These are phyloP conservation scores for Morpho achilles DNA, from an alignment of 2,888 invertebrate genomes.

Conservation along the genomic window DNA sequence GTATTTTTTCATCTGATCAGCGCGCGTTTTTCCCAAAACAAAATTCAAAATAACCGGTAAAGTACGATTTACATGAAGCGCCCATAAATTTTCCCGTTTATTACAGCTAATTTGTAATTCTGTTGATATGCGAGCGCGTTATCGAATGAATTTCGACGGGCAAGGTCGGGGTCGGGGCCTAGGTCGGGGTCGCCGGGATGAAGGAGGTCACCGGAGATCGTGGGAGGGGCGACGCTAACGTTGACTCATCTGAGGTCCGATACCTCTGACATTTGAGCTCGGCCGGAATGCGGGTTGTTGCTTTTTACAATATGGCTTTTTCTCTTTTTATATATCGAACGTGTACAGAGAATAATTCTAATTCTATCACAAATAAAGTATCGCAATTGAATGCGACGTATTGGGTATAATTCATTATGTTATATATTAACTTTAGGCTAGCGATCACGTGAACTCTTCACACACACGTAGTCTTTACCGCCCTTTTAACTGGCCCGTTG, in stretches of 20 bases:
- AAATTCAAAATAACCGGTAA: slow-evolving; percentile 21
- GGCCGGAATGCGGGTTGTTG: slow-evolving; percentile 6
- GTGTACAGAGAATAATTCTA: too few relatives aligned
- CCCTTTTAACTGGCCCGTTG: too few relatives aligned
- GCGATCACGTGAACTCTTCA: too few relatives aligned
- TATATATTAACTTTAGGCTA: too few relatives aligned
- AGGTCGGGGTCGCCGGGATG: slow-evolving; percentile 41
- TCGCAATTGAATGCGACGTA: too few relatives aligned
- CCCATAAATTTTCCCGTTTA: slow-evolving; percentile 25
- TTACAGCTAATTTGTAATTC: slow-evolving; percentile 26
- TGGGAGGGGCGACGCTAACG: slow-evolving; percentile 53
- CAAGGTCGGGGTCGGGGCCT: slow-evolving; percentile 41
- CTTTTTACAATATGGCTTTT: slow-evolving; percentile 2
- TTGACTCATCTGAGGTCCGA: slow-evolving; percentile 60
- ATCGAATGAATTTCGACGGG: slow-evolving; percentile 38
- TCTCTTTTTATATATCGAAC: background rate
- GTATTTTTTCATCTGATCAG: background rate
- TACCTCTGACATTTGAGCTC: slow-evolving; percentile 52
- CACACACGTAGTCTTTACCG: too few relatives aligned
- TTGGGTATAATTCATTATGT: too few relatives aligned
- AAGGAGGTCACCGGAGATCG: slow-evolving; percentile 62
- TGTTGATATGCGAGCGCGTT: slow-evolving; percentile 29
- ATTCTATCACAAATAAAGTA: too few relatives aligned
- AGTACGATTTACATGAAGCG: slow-evolving; percentile 27
- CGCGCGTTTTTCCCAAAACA: background rate